Percentiles rank a stretch among this genome's conserved stretches.
Conservation (phyloP, 2,113 vertebrate species). For the Pterocles burchelli region DNA sequence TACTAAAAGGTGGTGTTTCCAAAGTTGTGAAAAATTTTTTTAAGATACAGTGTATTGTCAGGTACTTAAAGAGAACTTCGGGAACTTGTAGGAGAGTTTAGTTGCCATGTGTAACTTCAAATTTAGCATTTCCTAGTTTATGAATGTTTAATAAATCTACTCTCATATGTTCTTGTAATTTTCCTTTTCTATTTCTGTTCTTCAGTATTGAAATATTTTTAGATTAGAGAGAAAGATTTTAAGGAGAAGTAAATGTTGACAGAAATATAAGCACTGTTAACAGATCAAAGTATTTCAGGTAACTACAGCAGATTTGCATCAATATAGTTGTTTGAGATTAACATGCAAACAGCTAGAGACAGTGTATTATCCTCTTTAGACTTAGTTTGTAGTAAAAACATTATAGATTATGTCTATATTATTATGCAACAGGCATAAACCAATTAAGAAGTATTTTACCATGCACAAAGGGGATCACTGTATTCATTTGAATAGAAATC, state of each 20-base stretch:
- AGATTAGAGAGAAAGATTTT: background rate
- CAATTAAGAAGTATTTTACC: background rate
- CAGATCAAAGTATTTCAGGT: constrained; percentile 5
- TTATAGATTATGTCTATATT: background rate
- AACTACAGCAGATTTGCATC: background rate
- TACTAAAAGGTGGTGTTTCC: background rate
- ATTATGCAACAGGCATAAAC: background rate
- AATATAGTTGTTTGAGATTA: background rate
- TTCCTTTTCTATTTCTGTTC: background rate
- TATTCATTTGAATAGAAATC: background rate
- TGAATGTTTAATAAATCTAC: constrained; percentile 4
- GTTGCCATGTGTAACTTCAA: background rate
- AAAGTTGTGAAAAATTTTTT: background rate
- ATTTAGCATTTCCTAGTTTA: background rate
- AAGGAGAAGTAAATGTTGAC: background rate
- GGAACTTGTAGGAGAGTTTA: background rate
- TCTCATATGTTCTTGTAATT: background rate
- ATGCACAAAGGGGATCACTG: background rate
- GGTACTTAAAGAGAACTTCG: background rate
- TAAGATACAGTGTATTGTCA: background rate
- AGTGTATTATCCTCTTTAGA: background rate
- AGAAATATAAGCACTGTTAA: background rate
- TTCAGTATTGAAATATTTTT: background rate
- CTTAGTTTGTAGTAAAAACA: background rate
- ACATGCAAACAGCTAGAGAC: background rate